Percentiles rank a stretch among this genome's conserved stretches.
phyloP scores from a whole-genome alignment of 2,888 invertebrate genomes.

The Caenorhabditis sulstoni region DNA sequence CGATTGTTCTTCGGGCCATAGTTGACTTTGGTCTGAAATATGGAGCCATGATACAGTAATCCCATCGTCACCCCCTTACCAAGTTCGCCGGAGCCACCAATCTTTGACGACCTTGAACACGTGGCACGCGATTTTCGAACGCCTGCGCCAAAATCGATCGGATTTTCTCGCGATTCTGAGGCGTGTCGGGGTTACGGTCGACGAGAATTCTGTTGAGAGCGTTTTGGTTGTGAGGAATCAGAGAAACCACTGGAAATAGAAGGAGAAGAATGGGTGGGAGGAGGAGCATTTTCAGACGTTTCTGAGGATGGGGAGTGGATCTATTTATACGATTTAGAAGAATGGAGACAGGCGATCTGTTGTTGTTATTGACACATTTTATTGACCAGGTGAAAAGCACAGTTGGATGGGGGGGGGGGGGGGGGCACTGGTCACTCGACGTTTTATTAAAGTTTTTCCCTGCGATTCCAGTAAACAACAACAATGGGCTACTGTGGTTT shows the following conservation, averaged over 20 bases:
- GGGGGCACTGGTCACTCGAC: too few species aligned
- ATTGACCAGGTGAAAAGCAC: too few species aligned
- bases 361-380: too few species aligned
- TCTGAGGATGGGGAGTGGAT: too few species aligned
- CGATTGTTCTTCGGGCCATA: conserved; percentile 38
- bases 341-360: too few species aligned
- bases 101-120: conserved; percentile 44
- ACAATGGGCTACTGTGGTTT: not conserved
- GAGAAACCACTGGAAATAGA: not conserved
- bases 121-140: conserved; percentile 29
- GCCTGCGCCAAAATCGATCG: conserved; percentile 28
- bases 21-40: conserved; percentile 21
- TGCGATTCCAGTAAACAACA: not conserved
- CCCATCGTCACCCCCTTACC: not conserved
- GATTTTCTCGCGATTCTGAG: conserved; percentile 41
- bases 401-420: too few species aligned
- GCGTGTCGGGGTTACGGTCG: conserved; percentile 47
- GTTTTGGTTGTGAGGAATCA: conserved; percentile 4
- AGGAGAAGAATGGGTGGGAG: not conserved
- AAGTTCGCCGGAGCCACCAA: conserved; percentile 7
- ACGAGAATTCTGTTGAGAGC: conserved; percentile 50
- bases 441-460: too few species aligned
- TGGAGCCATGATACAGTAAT: not conserved
- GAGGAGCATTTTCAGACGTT: not conserved
- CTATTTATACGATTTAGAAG: too few species aligned